Percentiles rank a stretch among this genome's conserved stretches.
These are phyloP conservation scores for Sphinx pinastri DNA, from an alignment of 2,888 invertebrate species.

Conservation along the genomic window DNA sequence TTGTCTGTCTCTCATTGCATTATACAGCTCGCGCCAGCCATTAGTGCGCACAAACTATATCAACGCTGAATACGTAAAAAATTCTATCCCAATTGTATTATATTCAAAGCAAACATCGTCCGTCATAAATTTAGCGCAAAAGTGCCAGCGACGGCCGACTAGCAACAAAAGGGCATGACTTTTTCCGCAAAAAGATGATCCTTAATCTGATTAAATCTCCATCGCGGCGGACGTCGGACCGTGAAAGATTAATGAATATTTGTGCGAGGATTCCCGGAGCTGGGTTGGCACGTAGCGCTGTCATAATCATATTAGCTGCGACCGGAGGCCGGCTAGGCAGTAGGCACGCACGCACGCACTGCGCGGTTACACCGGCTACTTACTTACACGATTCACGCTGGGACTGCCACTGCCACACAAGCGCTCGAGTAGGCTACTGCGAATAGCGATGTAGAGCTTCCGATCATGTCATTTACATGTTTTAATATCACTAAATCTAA, in stretches of 20 bases:
- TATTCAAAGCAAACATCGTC: conserved; percentile 77
- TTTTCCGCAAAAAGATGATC: conserved; percentile 83
- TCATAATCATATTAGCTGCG: conserved; percentile 83
- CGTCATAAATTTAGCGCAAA: conserved; percentile 81
- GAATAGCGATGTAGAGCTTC: background rate
- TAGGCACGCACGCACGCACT: conserved; percentile 70
- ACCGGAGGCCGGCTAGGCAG: conserved; percentile 68
- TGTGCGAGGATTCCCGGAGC: conserved; percentile 82
- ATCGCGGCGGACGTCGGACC: conserved; percentile 83
- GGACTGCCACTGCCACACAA: conserved; percentile 1
- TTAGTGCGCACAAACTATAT: conserved; percentile 33
- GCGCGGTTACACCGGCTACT: conserved; percentile 46
- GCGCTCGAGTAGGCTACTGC: background rate
- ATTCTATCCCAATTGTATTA: conserved; percentile 59
- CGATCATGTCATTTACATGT: background rate
- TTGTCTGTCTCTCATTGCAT: conserved; percentile 6
- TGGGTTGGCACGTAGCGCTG: conserved; percentile 82
- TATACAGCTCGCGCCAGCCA: conserved; percentile 10
- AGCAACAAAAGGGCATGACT: conserved; percentile 82
- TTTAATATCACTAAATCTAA: background rate
- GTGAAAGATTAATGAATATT: conserved; percentile 85
- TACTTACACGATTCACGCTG: conserved; percentile 38
- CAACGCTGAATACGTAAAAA: conserved; percentile 43
- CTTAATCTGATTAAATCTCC: conserved; percentile 85
- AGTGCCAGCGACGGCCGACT: conserved; percentile 78